Evolutionary conservation across 2,888 invertebrate species (phyloP).

Genomic region (Callosobruchus maculatus): DNA sequence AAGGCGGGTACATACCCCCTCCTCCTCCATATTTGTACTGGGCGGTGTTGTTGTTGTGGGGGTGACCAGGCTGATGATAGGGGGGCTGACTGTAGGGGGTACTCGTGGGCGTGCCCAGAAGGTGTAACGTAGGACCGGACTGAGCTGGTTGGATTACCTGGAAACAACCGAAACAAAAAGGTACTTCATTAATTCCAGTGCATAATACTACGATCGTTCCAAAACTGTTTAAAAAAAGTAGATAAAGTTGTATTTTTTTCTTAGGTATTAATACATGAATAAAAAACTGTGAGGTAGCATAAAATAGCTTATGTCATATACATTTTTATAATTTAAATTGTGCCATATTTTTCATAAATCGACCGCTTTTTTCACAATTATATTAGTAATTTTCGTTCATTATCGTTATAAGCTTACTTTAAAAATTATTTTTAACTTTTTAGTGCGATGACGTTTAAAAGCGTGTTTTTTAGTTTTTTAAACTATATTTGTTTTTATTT

Average conservation of each 20-base stretch:
- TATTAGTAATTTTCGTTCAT: too few species aligned
- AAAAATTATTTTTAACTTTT: too few species aligned
- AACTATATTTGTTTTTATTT: too few species aligned
- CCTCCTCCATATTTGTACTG: constrained; percentile 37
- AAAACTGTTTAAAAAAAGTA: not conserved
- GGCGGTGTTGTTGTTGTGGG: constrained; percentile 50
- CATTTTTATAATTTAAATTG: too few species aligned
- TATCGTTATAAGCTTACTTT: too few species aligned
- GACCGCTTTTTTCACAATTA: too few species aligned
- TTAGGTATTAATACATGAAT: too few species aligned
- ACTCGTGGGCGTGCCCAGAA: constrained; percentile 54
- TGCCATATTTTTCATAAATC: too few species aligned
- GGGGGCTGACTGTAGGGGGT: constrained; percentile 47
- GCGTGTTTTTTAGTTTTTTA: too few species aligned
- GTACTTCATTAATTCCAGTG: not conserved
- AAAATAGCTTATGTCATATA: too few species aligned
- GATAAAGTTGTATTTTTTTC: not conserved
- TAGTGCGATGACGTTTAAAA: too few species aligned
- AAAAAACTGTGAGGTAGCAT: not conserved
- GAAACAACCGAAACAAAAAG: not conserved
- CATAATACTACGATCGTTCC: too few species aligned
- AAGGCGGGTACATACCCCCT: not conserved
- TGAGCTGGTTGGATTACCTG: constrained; percentile 41
- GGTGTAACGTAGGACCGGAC: constrained; percentile 53
- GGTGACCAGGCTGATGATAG: constrained; percentile 44